A percentile compares a stretch with the other conserved stretches of the same genome.
These are phyloP conservation scores for Rhinophrynus dorsalis DNA, from an alignment of 2,797 vertebrate genomes.

Conservation along the genomic window DNA sequence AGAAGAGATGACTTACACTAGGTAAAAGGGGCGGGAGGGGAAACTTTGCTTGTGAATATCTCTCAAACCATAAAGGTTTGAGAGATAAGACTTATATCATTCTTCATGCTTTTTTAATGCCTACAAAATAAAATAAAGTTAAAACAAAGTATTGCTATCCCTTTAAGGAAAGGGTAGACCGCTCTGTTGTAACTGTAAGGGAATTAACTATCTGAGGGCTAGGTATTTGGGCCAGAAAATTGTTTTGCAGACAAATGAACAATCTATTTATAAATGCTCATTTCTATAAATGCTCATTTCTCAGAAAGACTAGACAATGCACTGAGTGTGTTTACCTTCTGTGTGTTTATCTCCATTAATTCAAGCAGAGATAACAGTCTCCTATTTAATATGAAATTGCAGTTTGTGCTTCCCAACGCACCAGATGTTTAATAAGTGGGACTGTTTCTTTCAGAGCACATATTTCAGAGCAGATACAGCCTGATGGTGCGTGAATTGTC, in stretches of 20 bases:
- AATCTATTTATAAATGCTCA: background rate
- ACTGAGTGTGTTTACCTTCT: background rate
- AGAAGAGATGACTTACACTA: too few relatives aligned
- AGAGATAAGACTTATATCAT: too few relatives aligned
- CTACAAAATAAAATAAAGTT: too few relatives aligned
- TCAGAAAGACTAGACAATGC: background rate
- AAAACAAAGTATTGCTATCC: too few relatives aligned
- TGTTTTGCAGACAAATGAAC: background rate
- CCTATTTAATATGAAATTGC: background rate
- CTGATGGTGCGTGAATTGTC: conserved; percentile 4
- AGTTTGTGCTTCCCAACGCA: background rate
- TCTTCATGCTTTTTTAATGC: too few relatives aligned
- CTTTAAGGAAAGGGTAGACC: too few relatives aligned
- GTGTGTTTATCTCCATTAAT: background rate
- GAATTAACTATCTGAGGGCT: background rate
- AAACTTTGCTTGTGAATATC: too few relatives aligned
- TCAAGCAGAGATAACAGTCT: background rate
- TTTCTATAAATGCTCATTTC: background rate
- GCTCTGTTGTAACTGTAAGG: too few relatives aligned
- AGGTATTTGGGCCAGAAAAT: background rate
- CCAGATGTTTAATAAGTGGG: conserved; percentile 26
- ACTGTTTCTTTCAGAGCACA: conserved; percentile 9
- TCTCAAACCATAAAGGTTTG: too few relatives aligned
- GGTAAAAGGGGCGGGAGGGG: too few relatives aligned
- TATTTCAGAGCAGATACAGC: conserved; percentile 13